Evolutionary conservation across 2,888 invertebrate species (phyloP).

Genomic region (Mechanitis mazaeus): DNA sequence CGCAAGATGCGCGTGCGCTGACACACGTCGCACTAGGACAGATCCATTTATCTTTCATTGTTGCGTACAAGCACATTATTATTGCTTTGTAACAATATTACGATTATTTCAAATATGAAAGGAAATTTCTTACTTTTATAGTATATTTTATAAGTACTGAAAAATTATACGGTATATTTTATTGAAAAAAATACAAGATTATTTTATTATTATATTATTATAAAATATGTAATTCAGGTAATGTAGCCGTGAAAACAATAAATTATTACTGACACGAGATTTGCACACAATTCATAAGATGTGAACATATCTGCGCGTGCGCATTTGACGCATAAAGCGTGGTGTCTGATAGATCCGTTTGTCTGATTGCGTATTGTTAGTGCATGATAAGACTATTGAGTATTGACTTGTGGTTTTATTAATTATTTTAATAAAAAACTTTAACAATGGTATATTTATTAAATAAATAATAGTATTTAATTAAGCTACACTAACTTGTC

Average conservation of each 20-base stretch:
- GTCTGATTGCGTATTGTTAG: constrained; percentile 9
- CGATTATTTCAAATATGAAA: too few species aligned
- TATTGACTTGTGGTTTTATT: constrained; percentile 2
- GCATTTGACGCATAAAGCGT: constrained; percentile 16
- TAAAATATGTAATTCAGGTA: too few species aligned
- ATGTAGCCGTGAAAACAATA: too few species aligned
- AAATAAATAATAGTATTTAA: too few species aligned
- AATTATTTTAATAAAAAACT: neutral
- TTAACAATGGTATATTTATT: neutral
- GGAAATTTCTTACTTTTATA: too few species aligned
- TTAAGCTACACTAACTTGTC: too few species aligned
- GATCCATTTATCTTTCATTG: constrained; percentile 12
- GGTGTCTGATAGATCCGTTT: constrained; percentile 20
- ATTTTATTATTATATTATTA: too few species aligned
- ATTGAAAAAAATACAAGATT: too few species aligned
- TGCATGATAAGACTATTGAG: neutral
- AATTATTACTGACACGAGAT: neutral
- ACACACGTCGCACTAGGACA: neutral
- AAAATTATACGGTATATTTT: too few species aligned
- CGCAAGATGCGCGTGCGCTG: constrained; percentile 14
- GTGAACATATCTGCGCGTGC: constrained; percentile 10
- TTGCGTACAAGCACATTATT: too few species aligned
- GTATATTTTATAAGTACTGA: too few species aligned
- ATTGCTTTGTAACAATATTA: too few species aligned
- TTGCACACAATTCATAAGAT: constrained; percentile 4